Evolutionary conservation across 2,888 invertebrate genomes (phyloP), one percentile per base, ranked within the genome.

Genomic region (Drosophila picticornis): DNA sequence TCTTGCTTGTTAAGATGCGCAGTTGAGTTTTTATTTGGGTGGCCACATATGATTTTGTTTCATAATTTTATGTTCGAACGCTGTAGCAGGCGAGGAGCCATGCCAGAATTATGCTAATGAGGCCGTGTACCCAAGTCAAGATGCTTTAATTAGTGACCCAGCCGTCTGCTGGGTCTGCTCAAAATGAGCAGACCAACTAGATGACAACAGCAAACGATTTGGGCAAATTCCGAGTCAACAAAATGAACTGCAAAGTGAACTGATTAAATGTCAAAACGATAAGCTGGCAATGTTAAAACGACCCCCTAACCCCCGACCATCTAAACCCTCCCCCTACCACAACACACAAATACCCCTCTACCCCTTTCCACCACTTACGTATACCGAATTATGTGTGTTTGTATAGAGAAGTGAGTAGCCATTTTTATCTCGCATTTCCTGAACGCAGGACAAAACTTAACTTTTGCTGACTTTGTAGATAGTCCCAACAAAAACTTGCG

Each of bases 41-140:
- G 55, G 32, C 67, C 75, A 79, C 80, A 74, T 72, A 75, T 68
- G 75, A 79, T 59, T 72, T 75, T 34, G 76, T 68, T 80, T 80
- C 73, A 80, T 79, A 76, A 80, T 80, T 70, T 70, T 58, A 72
- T 76, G 76, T 68, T 43, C 48, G 36, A 70, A 22, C 62, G 75
- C 67, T 59, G 64, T 75, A 61, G 72, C 85, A 77, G 77, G 83
- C 75, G 80, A 69, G 72, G 70, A 90, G 77, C 81, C 80, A 88
- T 90, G 87, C 75, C 80, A 76, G 86, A 86, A 88, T 87, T 87
- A 87, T 87, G 90, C 79, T 88, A 90, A 87, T 90, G 74, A 81
- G 87, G 55, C 67, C 53, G 43, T 27, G 55, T 48, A 40, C 36
- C 59, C 61, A 27, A 43, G 43, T 34, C 46, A n/a, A 64, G 69